These are phyloP conservation scores for Bombus confusus DNA, from an alignment of 1,140 invertebrate species.

Conservation along the genomic window DNA sequence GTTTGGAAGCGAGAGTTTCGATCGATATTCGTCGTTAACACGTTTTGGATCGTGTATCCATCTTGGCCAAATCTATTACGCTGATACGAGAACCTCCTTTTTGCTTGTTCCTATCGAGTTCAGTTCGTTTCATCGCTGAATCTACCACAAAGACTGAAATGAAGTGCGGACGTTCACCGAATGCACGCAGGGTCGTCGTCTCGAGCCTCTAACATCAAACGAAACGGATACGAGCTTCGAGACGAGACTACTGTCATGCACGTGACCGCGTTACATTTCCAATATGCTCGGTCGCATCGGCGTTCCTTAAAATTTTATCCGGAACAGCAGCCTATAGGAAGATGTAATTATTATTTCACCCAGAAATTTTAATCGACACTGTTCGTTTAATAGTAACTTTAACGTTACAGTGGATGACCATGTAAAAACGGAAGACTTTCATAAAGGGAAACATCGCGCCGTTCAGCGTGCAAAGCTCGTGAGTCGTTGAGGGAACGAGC, in stretches of 20 bases:
- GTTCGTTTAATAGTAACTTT: neutral
- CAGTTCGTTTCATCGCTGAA: constrained; percentile 40
- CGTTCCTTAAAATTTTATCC: neutral
- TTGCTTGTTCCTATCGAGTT: constrained; percentile 46
- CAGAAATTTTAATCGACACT: neutral
- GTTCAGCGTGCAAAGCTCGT: constrained; percentile 14
- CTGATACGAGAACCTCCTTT: constrained; percentile 4
- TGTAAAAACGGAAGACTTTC: constrained; percentile 7
- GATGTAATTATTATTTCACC: neutral
- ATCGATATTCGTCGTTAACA: constrained; percentile 13
- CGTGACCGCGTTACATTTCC: neutral
- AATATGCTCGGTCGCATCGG: neutral
- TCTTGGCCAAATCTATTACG: neutral
- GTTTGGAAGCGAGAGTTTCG: constrained; percentile 26
- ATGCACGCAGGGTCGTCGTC: neutral
- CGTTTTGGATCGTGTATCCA: neutral
- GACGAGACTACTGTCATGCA: neutral
- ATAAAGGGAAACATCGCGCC: neutral
- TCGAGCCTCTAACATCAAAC: neutral
- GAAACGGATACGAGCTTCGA: neutral
- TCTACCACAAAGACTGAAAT: constrained; percentile 43
- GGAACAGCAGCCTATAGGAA: neutral
- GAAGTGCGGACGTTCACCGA: neutral
- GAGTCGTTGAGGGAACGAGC: constrained; percentile 18
- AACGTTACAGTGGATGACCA: neutral